A percentile compares a stretch with the other conserved stretches of the same genome.
Evolutionary conservation across 23 tunicate genomes (phyloP).

Genomic region (Diplosoma virens): DNA sequence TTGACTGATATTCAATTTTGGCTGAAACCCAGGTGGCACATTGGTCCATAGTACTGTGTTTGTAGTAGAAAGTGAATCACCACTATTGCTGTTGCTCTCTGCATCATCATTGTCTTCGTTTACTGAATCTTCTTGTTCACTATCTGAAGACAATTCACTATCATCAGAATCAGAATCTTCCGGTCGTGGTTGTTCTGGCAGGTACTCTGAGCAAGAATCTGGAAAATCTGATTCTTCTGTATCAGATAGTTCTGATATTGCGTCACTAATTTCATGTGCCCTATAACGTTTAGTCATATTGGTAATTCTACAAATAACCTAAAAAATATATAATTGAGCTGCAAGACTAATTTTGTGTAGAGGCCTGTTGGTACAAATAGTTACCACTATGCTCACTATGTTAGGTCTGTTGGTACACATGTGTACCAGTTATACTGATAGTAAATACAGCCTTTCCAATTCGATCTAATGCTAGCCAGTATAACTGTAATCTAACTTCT

Average conservation of each 20-base stretch:
- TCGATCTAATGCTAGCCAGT: conserved; percentile 20
- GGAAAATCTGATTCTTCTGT: conserved; percentile 22
- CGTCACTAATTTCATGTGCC: conserved; percentile 12
- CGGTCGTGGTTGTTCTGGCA: conserved; percentile 14
- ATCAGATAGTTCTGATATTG: conserved; percentile 5
- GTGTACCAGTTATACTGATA: background rate
- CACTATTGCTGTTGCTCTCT: background rate
- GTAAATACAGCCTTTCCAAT: background rate
- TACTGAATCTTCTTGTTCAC: conserved; percentile 12
- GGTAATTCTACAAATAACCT: conserved; percentile 6
- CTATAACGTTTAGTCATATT: conserved; percentile 21
- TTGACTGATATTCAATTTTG: conserved; percentile 3
- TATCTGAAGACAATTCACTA: conserved; percentile 26
- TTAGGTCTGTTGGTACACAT: conserved; percentile 35
- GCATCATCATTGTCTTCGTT: conserved; percentile 24
- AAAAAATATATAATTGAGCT: conserved; percentile 3
- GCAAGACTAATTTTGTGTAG: conserved; percentile 15
- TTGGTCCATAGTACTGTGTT: background rate
- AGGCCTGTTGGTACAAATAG: conserved; percentile 39
- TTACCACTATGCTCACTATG: conserved; percentile 20
- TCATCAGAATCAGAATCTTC: conserved; percentile 31
- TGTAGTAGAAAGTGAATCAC: background rate
- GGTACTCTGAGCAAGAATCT: conserved; percentile 25
- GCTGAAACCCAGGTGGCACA: conserved; percentile 12
- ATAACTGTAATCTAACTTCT: too few species aligned